Evolutionary conservation across 2,113 vertebrate genomes (phyloP), one percentile per base, ranked within the genome.

Genomic region (Gymnobelideus leadbeateri): DNA sequence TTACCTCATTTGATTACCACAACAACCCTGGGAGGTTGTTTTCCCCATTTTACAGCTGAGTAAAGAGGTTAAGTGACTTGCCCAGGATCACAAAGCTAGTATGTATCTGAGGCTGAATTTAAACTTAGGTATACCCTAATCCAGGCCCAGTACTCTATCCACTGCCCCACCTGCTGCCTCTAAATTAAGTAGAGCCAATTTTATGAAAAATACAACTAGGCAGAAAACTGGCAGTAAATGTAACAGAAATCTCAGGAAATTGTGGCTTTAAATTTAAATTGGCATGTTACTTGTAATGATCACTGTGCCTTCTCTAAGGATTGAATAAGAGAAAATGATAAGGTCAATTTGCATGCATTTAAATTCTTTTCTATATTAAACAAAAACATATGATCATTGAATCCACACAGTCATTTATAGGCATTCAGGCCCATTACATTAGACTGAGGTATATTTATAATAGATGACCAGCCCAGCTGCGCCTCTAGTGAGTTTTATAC

Each of bases 361-460:
- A 92, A 23, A 90, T 55, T 95, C 21, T 94, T 91, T 92, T 96
- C 24, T 84, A 51, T 94, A 68, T 55, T 92, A 47, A 91, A 93
- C 94, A 28, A 95, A n/a, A 25, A 46, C 51, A 92, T 92, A 84
- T 8, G 37, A 77, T 84, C n/a, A 84, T 8, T 84, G 68, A 19
- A 43, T 84, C n/a, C 68, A 84, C 19, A 84, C 7, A 84, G 37
- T n/a, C 19, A 77, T 77, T 19, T 77, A n/a, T 77, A 77, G 68
- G 19, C 16, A 8, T 84, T 43, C 19, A 43, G 68, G 68, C n/a
- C 7, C 43, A 19, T 84, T 16, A 84, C 19, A 43, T 84, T 84
- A 84, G 19, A 84, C 19, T 84, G n/a, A 84, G n/a, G 6, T 77
- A 84, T 43, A 43, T 84, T 84, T 43, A 84, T 43, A 84, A 84